Percentiles rank a stretch among this genome's conserved stretches.
Conservation (phyloP, 2,797 vertebrate genomes). For the Crax fasciolata region DNA sequence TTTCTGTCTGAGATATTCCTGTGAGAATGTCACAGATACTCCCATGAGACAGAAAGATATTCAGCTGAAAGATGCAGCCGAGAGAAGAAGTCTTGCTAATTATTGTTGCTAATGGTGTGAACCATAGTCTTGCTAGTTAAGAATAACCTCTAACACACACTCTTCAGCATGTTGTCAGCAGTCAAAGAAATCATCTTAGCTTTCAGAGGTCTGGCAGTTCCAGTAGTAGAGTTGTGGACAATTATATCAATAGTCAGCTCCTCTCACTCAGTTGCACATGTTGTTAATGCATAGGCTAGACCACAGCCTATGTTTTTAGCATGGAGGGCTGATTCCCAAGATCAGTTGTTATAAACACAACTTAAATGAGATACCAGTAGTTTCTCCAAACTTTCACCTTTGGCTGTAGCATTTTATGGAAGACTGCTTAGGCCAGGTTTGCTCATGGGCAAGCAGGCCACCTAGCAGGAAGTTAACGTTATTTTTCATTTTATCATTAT, state of each 20-base stretch:
- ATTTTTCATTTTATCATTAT: background rate
- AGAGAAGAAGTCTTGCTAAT: conserved; percentile 26
- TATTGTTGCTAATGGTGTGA: background rate
- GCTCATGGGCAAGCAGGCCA: background rate
- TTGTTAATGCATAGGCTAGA: background rate
- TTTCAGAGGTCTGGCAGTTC: background rate
- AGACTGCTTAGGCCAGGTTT: background rate
- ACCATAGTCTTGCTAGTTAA: background rate
- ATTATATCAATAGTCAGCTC: background rate
- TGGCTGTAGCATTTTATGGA: background rate
- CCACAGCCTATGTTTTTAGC: background rate
- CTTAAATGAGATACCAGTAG: background rate
- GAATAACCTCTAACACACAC: background rate
- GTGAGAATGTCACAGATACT: conserved; percentile 29
- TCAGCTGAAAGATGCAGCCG: background rate
- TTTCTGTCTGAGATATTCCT: conserved; percentile 42
- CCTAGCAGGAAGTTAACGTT: background rate
- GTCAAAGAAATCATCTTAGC: background rate
- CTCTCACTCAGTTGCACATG: background rate
- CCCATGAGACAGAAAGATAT: background rate
- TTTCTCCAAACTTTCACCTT: background rate
- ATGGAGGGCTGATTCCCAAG: background rate
- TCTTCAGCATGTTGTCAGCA: background rate
- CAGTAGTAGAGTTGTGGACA: background rate
- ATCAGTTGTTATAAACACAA: background rate